These are phyloP conservation scores for Phalacrocorax brasilianus DNA, from an alignment of 2,113 vertebrate species.

Conservation along the genomic window DNA sequence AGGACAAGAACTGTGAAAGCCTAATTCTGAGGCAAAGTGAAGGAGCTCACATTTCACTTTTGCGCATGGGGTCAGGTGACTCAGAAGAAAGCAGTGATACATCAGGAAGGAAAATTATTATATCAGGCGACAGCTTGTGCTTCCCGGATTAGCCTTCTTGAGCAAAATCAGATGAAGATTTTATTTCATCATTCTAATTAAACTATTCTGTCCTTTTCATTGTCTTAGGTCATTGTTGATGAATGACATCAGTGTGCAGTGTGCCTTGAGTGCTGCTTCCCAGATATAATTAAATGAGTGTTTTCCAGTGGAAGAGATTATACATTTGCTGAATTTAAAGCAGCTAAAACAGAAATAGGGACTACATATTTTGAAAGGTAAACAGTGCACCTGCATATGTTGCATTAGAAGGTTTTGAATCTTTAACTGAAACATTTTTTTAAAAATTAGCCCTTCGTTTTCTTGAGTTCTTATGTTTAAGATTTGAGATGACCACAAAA, in stretches of 20 bases:
- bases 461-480: neutral
- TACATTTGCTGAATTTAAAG: conserved; percentile 3
- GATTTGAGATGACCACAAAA: neutral
- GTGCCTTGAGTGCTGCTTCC: neutral
- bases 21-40: conserved; percentile 11
- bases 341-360: neutral
- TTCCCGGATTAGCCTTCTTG: conserved; percentile 22
- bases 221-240: conserved; percentile 13
- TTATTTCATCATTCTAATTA: conserved; percentile 30
- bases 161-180: conserved; percentile 26
- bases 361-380: neutral
- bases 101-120: neutral
- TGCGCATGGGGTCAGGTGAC: neutral
- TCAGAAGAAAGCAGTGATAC: neutral
- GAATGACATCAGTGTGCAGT: neutral
- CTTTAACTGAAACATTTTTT: neutral
- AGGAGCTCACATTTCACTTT: conserved; percentile 39
- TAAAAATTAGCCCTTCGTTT: neutral
- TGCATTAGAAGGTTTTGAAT: neutral
- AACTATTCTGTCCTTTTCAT: conserved; percentile 4
- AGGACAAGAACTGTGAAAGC: neutral
- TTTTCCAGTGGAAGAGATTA: neutral
- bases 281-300: neutral
- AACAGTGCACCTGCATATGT: neutral
- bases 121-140: neutral